phyloP scores from a whole-genome alignment of 2,888 invertebrate species.

The Deilephila elpenor region DNA sequence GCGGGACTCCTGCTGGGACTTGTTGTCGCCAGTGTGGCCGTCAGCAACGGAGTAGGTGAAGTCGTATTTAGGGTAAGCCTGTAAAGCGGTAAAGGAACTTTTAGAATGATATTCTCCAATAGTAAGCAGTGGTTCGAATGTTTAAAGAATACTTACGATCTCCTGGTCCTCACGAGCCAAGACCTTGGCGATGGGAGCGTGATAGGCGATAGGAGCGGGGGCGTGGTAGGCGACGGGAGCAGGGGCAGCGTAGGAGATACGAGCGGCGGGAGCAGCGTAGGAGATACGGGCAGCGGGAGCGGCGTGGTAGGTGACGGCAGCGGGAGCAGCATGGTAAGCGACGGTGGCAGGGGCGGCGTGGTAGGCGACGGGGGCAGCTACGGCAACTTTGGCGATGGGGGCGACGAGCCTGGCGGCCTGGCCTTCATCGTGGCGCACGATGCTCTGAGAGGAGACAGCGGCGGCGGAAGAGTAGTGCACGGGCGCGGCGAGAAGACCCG shows the following conservation, averaged over 20 bases:
- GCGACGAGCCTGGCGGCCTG: conserved; percentile 40
- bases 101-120: background rate
- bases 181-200: conserved; percentile 49
- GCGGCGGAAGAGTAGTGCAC: conserved; percentile 58
- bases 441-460: conserved; percentile 60
- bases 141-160: conserved; percentile 32
- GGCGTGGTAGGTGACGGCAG: conserved; percentile 42
- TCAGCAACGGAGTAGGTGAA: conserved; percentile 81
- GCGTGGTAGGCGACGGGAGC: conserved; percentile 45
- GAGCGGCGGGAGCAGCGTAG: conserved; percentile 40
- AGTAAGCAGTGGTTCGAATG: background rate
- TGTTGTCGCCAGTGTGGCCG: conserved; percentile 80
- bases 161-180: conserved; percentile 46
- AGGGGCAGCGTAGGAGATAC: conserved; percentile 48
- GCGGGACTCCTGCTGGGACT: conserved; percentile 75
- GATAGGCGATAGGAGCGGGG: conserved; percentile 47
- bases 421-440: conserved; percentile 56
- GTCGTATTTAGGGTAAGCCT: conserved; percentile 70
- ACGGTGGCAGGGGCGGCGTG: conserved; percentile 39
- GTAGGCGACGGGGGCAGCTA: conserved; percentile 35
- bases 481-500: conserved; percentile 62
- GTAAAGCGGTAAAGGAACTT: conserved; percentile 17
- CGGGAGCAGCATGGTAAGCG: conserved; percentile 40
- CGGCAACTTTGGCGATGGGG: conserved; percentile 49
- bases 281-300: conserved; percentile 52